These are phyloP conservation scores for Protonemura montana DNA, from an alignment of 2,888 invertebrate genomes.

Conservation along the genomic window DNA sequence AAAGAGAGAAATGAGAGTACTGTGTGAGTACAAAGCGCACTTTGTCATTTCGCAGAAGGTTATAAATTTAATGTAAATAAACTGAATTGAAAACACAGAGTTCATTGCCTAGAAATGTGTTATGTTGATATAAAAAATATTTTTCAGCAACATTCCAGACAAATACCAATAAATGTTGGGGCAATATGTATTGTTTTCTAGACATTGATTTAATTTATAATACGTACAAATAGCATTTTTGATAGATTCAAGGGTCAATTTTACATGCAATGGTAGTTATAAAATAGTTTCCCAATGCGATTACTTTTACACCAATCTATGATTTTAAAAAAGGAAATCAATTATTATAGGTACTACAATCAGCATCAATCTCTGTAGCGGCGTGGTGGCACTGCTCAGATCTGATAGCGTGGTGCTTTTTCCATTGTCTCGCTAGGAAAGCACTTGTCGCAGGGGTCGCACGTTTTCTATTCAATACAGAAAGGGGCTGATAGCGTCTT, in stretches of 20 bases:
- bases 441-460: slow-evolving; percentile 1
- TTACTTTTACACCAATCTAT: too few relatives aligned
- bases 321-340: too few relatives aligned
- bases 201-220: too few relatives aligned
- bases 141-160: background rate
- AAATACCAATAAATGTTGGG: too few relatives aligned
- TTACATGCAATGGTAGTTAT: too few relatives aligned
- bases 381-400: background rate
- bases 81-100: background rate
- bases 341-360: too few relatives aligned
- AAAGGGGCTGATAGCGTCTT: slow-evolving; percentile 1
- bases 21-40: background rate
- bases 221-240: too few relatives aligned
- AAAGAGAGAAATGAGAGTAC: slow-evolving; percentile 2
- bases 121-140: background rate
- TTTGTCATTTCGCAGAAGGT: background rate
- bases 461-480: background rate
- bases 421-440: slow-evolving; percentile 9
- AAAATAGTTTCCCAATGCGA: too few relatives aligned
- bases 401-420: background rate
- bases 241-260: too few relatives aligned
- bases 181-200: too few relatives aligned
- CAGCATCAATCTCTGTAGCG: background rate
- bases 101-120: background rate
- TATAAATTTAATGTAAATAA: too few relatives aligned